Evolutionary conservation across 2,113 vertebrate species (phyloP).

Genomic region (Motacilla tschutschensis): DNA sequence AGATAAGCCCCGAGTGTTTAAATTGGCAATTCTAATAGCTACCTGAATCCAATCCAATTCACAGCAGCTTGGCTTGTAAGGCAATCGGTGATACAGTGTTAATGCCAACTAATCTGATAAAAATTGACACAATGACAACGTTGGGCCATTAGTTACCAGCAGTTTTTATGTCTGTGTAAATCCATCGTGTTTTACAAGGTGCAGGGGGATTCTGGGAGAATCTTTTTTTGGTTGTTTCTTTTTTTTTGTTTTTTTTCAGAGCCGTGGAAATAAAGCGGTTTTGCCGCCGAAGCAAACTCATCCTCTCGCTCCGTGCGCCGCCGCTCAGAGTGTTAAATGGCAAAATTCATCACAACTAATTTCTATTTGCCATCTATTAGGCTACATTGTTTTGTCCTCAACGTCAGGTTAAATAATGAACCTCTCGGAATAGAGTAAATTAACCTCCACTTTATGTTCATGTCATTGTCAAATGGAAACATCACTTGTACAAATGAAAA

Average conservation of each 20-base stretch:
- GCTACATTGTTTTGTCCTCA: conserved; percentile 81
- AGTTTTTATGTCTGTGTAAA: conserved; percentile 62
- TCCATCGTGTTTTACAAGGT: conserved; percentile 54
- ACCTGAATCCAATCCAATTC: conserved; percentile 61
- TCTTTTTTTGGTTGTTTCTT: not conserved
- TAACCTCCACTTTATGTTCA: conserved; percentile 84
- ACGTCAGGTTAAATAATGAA: conserved; percentile 85
- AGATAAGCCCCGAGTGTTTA: conserved; percentile 39
- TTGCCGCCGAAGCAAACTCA: not conserved
- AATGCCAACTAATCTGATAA: conserved; percentile 67
- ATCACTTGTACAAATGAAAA: conserved; percentile 79
- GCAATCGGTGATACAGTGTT: conserved; percentile 60
- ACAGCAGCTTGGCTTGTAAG: conserved; percentile 51
- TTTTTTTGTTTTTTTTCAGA: not conserved
- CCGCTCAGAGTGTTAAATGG: conserved; percentile 71
- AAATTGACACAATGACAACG: conserved; percentile 54
- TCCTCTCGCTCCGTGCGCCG: conserved; percentile 3
- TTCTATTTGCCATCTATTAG: conserved; percentile 82
- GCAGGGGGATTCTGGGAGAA: conserved; percentile 36
- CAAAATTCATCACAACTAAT: conserved; percentile 84
- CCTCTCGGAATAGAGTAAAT: conserved; percentile 78
- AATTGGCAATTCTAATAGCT: conserved; percentile 61
- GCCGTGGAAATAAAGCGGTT: conserved; percentile 5
- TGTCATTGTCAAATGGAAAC: conserved; percentile 85
- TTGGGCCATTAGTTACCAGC: conserved; percentile 53